phyloP scores from a whole-genome alignment of 2,888 invertebrate genomes.

The Lithodes maja region DNA sequence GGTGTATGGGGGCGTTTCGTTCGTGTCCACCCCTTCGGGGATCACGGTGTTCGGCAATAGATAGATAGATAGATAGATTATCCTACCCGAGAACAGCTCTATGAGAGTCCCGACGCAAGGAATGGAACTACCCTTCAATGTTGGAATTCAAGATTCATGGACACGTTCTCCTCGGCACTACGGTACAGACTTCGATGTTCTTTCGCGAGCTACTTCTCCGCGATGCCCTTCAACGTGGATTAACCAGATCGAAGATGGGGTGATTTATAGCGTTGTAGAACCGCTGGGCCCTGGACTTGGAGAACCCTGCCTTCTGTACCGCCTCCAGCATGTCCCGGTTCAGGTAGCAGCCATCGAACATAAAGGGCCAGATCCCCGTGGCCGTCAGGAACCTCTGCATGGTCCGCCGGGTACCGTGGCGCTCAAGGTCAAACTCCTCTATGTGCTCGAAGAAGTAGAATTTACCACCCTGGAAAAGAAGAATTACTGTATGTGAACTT shows the following conservation, averaged over 20 bases:
- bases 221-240: constrained; percentile 52
- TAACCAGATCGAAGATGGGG: constrained; percentile 27
- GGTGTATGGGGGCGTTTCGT: too few species aligned
- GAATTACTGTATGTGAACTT: too few species aligned
- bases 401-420: constrained; percentile 65
- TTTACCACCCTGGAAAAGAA: constrained; percentile 72
- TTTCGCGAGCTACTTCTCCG: constrained; percentile 8
- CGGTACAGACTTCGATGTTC: too few species aligned
- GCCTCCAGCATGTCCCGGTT: constrained; percentile 70
- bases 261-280: constrained; percentile 26
- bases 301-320: constrained; percentile 54
- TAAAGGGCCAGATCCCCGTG: constrained; percentile 72
- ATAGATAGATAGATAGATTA: too few species aligned
- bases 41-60: too few species aligned
- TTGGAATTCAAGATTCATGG: too few species aligned
- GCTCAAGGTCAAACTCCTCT: constrained; percentile 70
- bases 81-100: too few species aligned
- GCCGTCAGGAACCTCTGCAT: constrained; percentile 71
- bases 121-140: too few species aligned
- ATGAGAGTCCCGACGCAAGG: too few species aligned
- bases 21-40: too few species aligned
- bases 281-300: constrained; percentile 31
- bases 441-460: constrained; percentile 73
- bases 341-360: constrained; percentile 72
- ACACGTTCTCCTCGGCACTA: too few species aligned